Conservation (phyloP, 2,888 invertebrate species). For the Amiota minor region DNA sequence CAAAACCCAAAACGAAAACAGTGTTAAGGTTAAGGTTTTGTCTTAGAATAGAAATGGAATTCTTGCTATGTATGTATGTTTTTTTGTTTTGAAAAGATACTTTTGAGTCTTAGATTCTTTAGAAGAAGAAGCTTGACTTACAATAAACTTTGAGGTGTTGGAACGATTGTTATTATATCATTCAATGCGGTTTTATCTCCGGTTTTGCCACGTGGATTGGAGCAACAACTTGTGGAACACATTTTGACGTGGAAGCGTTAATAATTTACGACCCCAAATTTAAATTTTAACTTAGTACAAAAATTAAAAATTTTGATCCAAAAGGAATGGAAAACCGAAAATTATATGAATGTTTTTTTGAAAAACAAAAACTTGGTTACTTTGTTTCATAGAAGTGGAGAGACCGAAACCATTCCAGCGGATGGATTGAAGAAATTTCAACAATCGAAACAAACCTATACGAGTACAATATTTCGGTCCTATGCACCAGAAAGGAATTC, state of each 20-base stretch:
- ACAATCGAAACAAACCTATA: too few relatives aligned
- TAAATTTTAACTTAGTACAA: background rate
- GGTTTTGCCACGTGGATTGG: constrained; percentile 43
- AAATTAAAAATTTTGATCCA: background rate
- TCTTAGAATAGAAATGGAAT: too few relatives aligned
- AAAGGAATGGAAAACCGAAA: background rate
- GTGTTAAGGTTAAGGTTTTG: too few relatives aligned
- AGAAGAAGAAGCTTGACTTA: constrained; percentile 16
- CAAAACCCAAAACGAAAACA: too few relatives aligned
- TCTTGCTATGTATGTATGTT: too few relatives aligned
- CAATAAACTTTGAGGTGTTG: constrained; percentile 34
- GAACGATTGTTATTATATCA: background rate
- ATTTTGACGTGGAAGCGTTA: constrained; percentile 18
- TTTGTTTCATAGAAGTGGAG: background rate
- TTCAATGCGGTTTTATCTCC: constrained; percentile 33
- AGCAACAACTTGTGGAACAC: constrained; percentile 44
- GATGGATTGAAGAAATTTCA: too few relatives aligned
- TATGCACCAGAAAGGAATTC: background rate
- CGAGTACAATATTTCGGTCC: background rate
- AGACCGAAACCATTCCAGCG: background rate
- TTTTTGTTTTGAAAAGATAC: too few relatives aligned
- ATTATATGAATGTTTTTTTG: background rate
- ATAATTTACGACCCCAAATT: background rate
- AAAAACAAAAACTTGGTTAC: background rate
- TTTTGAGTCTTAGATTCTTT: too few relatives aligned